Base-by-base conservation (phyloP, 2,888 invertebrate species). In the Gisinianus flammeolus region DNA sequence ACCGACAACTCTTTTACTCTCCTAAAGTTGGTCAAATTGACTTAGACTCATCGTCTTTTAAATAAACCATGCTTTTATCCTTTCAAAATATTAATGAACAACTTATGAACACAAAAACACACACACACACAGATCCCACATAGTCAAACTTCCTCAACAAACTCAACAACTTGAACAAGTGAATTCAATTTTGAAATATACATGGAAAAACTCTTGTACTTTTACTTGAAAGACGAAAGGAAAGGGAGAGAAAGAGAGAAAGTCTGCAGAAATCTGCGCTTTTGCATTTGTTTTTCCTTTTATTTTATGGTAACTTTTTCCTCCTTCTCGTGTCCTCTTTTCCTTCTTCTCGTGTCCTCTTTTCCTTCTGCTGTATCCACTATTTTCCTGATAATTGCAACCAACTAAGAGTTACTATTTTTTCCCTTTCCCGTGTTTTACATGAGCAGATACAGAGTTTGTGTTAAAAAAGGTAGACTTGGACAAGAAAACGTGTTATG, bases 61-160 rank as follows among this genome's bases (percentile, higher is more conserved):
- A 54, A 16, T 54, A 54, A 16, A 54, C 16, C 62, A 62, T 62
- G 26, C 62, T 62, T 62, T 26, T 16, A 62, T 62, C 62, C 62
- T 62, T 4, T 62, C 62, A 62, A 62, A 62, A 62, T 62, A 62
- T 62, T 62, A 22, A 62, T 62, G 22, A 62, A 28, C 62, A 62
- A 26, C 4, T 44, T 44, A 19, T 44, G 19, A 12, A 44, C 19
- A 16, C 28, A 24, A 26, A 24, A 6, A 24, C 24, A 62, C 26
- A 22, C 62, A 22, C 62, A 62, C 26, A 22, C 3, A 24, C 26
- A 6, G 2, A 24, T 10, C 26, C 22, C 19, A 56, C 56, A 22
- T 6, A 44, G 16, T 16, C 44, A 44, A 44, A 16, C 44, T 16
- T 6, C 44, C 8, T 44, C n/a, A n/a, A n/a, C n/a, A n/a, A n/a